A percentile compares a stretch with the other conserved stretches of the same genome.
Evolutionary conservation across 2,797 vertebrate genomes (phyloP).

Genomic region (Menidia menidia): DNA sequence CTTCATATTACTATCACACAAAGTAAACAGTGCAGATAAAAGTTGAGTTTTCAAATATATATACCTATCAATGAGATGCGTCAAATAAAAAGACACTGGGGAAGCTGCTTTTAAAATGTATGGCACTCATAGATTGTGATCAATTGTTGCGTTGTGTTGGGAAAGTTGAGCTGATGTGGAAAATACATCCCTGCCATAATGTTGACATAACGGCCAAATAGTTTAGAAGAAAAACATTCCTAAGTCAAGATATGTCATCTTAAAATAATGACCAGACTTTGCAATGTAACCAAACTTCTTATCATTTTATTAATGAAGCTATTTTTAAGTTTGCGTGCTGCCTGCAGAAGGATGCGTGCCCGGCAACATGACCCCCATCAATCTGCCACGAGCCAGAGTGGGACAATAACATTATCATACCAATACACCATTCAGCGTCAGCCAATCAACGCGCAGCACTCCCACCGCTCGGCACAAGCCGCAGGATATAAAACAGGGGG

Average conservation of each 20-base stretch:
- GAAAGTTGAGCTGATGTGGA: not conserved
- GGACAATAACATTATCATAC: constrained; percentile 84
- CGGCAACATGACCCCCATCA: constrained; percentile 75
- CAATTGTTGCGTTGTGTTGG: not conserved
- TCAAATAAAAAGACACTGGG: not conserved
- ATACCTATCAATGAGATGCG: too few relatives aligned
- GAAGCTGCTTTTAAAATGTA: not conserved
- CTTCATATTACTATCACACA: constrained; percentile 3
- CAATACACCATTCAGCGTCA: constrained; percentile 69
- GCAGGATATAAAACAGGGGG: constrained; percentile 64
- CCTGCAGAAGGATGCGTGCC: constrained; percentile 36
- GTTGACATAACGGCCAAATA: not conserved
- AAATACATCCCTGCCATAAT: not conserved
- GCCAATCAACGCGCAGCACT: constrained; percentile 78
- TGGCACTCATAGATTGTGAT: not conserved
- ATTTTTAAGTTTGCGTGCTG: constrained; percentile 51
- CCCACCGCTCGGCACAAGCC: constrained; percentile 70
- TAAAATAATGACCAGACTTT: too few relatives aligned
- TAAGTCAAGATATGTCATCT: too few relatives aligned
- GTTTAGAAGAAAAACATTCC: too few relatives aligned
- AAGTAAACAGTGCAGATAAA: not conserved
- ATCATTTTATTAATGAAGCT: constrained; percentile 23
- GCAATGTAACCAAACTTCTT: too few relatives aligned
- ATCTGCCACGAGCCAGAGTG: constrained; percentile 84
- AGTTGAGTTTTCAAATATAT: not conserved